A percentile compares a stretch with the other conserved stretches of the same genome.
Evolutionary conservation across 2,888 invertebrate genomes (phyloP).

Genomic region (Escarpia spicata): DNA sequence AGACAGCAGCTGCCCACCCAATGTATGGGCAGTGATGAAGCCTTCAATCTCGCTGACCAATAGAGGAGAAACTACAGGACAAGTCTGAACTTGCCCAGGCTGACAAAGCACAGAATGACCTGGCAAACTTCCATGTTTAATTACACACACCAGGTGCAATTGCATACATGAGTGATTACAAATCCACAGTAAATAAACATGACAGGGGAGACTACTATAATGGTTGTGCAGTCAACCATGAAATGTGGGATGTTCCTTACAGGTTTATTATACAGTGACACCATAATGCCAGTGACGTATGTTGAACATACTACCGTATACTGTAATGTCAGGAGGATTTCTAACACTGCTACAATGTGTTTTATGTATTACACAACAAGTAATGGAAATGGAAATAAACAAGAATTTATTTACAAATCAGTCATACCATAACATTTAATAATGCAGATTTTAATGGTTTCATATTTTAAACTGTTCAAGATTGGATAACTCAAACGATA

Average conservation of each 20-base stretch:
- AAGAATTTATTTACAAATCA: not conserved
- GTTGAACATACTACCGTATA: not conserved
- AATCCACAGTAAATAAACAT: not conserved
- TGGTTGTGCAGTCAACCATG: not conserved
- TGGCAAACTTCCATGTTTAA: not conserved
- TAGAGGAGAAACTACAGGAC: not conserved
- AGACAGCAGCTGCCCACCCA: not conserved
- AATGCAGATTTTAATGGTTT: not conserved
- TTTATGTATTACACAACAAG: not conserved
- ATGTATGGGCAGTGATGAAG: not conserved
- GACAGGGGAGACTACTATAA: not conserved
- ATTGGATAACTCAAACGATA: not conserved
- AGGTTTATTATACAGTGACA: not conserved
- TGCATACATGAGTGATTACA: not conserved
- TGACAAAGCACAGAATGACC: not conserved
- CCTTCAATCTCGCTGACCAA: not conserved
- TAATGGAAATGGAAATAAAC: not conserved
- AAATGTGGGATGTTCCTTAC: not conserved
- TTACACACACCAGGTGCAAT: not conserved
- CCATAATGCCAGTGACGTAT: not conserved
- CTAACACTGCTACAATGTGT: not conserved
- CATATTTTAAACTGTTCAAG: not conserved
- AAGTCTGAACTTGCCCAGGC: slow-evolving; percentile 4
- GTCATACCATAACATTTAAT: not conserved
- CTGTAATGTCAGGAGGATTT: not conserved